phyloP scores from a whole-genome alignment of 2,797 vertebrate genomes.

The Prunella strophiata region DNA sequence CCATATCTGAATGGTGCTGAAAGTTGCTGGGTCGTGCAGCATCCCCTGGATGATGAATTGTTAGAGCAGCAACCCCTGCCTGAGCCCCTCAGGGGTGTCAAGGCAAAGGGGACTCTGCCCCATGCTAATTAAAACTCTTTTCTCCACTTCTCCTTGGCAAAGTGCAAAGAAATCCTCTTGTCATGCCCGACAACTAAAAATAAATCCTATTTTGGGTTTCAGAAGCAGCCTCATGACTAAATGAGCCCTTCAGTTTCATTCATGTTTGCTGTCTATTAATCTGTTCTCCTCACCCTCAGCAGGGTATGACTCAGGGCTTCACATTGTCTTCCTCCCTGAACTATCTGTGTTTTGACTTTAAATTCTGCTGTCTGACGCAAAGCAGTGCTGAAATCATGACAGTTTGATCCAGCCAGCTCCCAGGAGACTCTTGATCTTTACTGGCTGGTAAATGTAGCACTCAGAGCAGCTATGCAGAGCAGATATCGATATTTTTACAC shows the following conservation, averaged over 20 bases:
- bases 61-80: neutral
- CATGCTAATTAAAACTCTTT: neutral
- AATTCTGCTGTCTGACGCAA: conserved; percentile 74
- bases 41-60: fast-evolving
- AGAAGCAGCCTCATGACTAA: conserved; percentile 3
- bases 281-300: conserved; percentile 41
- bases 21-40: fast-evolving
- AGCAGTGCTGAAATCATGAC: conserved; percentile 62
- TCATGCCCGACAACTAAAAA: conserved; percentile 34
- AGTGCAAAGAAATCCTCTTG: conserved; percentile 16
- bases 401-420: conserved; percentile 63
- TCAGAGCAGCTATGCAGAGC: conserved; percentile 30
- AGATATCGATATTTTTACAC: conserved; percentile 57
- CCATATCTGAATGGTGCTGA: fast-evolving
- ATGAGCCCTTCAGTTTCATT: conserved; percentile 48
- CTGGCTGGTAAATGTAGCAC: conserved; percentile 27
- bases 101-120: neutral
- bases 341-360: conserved; percentile 67
- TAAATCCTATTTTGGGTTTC: conserved; percentile 56
- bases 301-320: conserved; percentile 72
- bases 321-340: conserved; percentile 62
- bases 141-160: conserved; percentile 1
- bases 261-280: conserved; percentile 53
- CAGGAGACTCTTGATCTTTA: conserved; percentile 59
- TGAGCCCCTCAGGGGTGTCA: neutral